Base-by-base conservation (phyloP, 2,113 vertebrate genomes). In the Bolborhynchus lineola region DNA sequence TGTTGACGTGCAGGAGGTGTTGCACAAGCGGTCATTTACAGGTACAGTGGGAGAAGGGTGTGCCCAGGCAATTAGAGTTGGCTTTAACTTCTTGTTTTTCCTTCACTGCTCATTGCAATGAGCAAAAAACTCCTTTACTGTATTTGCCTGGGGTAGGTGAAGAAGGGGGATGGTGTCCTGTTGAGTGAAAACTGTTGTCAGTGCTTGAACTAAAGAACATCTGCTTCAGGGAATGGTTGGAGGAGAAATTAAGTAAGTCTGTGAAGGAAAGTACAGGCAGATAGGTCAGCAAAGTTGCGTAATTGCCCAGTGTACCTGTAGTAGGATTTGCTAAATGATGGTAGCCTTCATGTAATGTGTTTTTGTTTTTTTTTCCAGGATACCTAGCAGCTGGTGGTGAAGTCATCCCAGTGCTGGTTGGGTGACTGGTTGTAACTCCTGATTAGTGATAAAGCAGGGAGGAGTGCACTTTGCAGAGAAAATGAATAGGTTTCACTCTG, bases 1-100 rank as follows among this genome's bases (percentile, higher is more conserved):
- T 87, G 91, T 57, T 93, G 91, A 91, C 41, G 0, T 75, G 53
- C 31, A 1, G 60, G 26, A 0, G 10, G 26, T 79, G 37, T 97
- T 97, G 93, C 96, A 89, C 88, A 95, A 97, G 81, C 1, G 21
- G 53, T 71, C 31, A 6, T 79, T 92, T 88, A 62, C 83, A 93
- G 91, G 92, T 96, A 78, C 52, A 35, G 37, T 44, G 77, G 52
- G 16, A 81, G 59, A 79, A 85, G 92, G 94, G 91, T 42, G 96
- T 87, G 94, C 42, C 86, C 28, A 0, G 0, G 69, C 33, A 26
- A 55, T 86, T 37, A 41, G 11, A 55, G 26, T 28, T 1, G 1
- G 26, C 39, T 92, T 90, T 74, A 86, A 65, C 47, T 55, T 75
- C 35, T 81, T 82, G 15, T 35, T 89, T 92, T 76, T 39, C 46